Percentiles rank a stretch among this genome's conserved stretches.
phyloP scores from a whole-genome alignment of 2,797 vertebrate species.

The Podarcis siculus region DNA sequence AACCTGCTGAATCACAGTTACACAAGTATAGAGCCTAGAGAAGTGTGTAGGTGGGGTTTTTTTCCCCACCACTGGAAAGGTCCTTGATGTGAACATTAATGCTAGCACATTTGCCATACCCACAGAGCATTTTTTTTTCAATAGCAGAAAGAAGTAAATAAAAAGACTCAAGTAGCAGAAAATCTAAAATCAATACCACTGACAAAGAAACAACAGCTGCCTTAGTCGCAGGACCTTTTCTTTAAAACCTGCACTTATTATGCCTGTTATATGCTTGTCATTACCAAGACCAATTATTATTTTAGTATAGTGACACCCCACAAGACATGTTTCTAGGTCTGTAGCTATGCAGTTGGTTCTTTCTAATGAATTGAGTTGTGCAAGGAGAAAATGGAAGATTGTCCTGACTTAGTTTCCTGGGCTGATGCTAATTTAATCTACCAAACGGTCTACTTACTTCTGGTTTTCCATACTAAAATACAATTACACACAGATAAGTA shows the following conservation, averaged over 20 bases:
- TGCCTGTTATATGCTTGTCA: not conserved
- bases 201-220: slow-evolving; percentile 28
- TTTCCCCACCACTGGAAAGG: not conserved
- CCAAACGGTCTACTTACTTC: not conserved
- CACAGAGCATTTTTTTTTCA: not conserved
- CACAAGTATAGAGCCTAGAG: not conserved
- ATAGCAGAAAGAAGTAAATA: slow-evolving; percentile 7
- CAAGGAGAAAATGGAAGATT: not conserved
- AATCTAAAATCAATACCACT: slow-evolving; percentile 41
- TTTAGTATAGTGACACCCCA: not conserved
- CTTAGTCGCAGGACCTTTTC: not conserved
- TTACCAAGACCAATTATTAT: not conserved
- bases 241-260: not conserved
- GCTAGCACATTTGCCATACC: not conserved
- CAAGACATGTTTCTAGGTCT: not conserved
- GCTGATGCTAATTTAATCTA: not conserved
- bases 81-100: not conserved
- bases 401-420: not conserved
- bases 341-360: not conserved
- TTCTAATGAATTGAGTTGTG: not conserved
- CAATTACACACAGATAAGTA: not conserved
- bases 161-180: slow-evolving; percentile 36
- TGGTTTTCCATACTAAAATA: not conserved
- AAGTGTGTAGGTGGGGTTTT: not conserved
- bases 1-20: not conserved